Evolutionary conservation across 2,113 vertebrate genomes (phyloP), one percentile per base, ranked within the genome.

Genomic region (Ameiurus melas): DNA sequence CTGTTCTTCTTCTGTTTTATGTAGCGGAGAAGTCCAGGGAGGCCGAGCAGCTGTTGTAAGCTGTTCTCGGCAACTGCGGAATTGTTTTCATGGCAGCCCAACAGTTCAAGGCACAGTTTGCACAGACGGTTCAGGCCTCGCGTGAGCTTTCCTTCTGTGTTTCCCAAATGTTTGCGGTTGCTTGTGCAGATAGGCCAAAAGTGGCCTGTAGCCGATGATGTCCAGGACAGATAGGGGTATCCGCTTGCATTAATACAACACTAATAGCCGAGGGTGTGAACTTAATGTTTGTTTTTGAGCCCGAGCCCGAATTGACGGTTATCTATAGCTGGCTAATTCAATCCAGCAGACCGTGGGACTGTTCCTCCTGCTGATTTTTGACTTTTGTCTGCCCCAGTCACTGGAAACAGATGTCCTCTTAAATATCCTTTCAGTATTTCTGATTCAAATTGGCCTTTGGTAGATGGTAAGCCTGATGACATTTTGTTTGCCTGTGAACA

Each of bases 241-340:
- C 91, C 88, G 87, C 91, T 93, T 95, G 94, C 93, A 93, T 93
- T 92, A 93, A 90, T 87, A 91, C 85, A 88, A 90, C 89, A 89
- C 88, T 90, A 91, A 93, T 93, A 91, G 91, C 89, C 89, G 88
- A 33, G 75, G 91, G 94, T 95, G 95, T 93, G 94, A 95, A 94
- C 94, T 92, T 93, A 93, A 92, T 77, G 79, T 94, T 90, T 93
- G 90, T 92, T 91, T 91, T 87, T 71, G 80, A 90, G 92, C 90
- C 91, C 91, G 89, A 90, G 82, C 85, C 91, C 92, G 86, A 90
- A 92, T 93, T 93, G 89, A 93, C 90, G 89, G 92, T 95, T 95
- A 95, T 95, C 94, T 94, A 93, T 95, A 94, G 93, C 91, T 85
- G 91, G 92, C 87, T 95, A 94, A 95, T 95, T 94, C 87, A 83